Percentiles rank a stretch among this genome's conserved stretches.
Evolutionary conservation across 1,140 invertebrate genomes (phyloP).

Genomic region (Macrosteles quadrilineatus): DNA sequence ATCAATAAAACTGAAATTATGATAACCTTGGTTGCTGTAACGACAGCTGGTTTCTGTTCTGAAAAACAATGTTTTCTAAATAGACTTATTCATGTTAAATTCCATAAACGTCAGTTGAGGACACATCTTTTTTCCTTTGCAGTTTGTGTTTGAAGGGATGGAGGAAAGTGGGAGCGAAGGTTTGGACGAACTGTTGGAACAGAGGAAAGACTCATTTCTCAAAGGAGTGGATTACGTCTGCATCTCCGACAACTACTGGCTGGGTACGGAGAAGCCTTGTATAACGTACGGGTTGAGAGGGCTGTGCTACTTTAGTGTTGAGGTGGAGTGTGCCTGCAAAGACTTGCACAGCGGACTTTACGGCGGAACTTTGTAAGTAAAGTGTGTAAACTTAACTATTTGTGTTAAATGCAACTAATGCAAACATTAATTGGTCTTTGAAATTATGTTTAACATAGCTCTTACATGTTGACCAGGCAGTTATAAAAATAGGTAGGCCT

Average conservation of each 20-base stretch:
- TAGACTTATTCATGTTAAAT: too few relatives aligned
- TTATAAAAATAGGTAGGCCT: too few relatives aligned
- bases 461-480: too few relatives aligned
- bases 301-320: conserved; percentile 88
- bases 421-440: too few relatives aligned
- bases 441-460: too few relatives aligned
- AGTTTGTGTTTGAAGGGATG: conserved; percentile 98
- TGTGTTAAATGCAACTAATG: too few relatives aligned
- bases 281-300: conserved; percentile 96
- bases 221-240: conserved; percentile 90
- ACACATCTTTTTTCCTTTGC: conserved; percentile 44
- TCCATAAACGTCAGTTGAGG: too few relatives aligned
- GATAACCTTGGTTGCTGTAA: too few relatives aligned
- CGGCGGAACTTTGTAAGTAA: conserved; percentile 82
- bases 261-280: conserved; percentile 95
- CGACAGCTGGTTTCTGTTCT: too few relatives aligned
- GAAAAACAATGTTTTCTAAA: too few relatives aligned
- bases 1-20: too few relatives aligned
- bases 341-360: conserved; percentile 96
- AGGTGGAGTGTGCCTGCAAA: conserved; percentile 85
- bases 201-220: conserved; percentile 77
- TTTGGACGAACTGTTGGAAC: conserved; percentile 80
- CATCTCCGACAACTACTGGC: conserved; percentile 99
- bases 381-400: not conserved
- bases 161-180: conserved; percentile 97